phyloP scores from a whole-genome alignment of 2,888 invertebrate species.

The Zygogramma bicolorata region DNA sequence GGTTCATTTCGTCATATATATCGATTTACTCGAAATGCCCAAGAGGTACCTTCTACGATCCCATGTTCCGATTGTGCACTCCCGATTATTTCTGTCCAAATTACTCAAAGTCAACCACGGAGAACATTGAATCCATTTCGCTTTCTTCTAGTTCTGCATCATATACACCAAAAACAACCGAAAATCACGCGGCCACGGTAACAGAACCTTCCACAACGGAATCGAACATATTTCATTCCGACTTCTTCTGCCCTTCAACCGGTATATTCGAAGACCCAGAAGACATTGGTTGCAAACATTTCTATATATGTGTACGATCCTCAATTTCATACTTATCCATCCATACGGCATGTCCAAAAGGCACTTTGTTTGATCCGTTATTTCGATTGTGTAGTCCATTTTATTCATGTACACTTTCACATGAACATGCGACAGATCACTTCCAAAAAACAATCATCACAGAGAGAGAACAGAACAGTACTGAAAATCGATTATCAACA shows the following conservation, averaged over 20 bases:
- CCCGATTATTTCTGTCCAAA: neutral
- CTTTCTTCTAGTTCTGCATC: constrained; percentile 9
- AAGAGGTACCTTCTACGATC: neutral
- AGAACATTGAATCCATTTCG: constrained; percentile 9
- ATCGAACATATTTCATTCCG: neutral
- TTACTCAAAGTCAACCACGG: neutral
- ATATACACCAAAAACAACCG: constrained; percentile 1
- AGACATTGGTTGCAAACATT: constrained; percentile 37
- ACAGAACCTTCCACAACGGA: neutral
- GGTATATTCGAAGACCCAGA: neutral
- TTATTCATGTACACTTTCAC: constrained; percentile 41
- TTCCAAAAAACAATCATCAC: too few relatives aligned
- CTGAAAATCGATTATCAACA: too few relatives aligned
- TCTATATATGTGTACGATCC: constrained; percentile 37
- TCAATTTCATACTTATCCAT: constrained; percentile 37
- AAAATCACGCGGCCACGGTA: neutral
- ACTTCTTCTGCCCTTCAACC: neutral
- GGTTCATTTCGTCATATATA: neutral
- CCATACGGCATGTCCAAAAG: constrained; percentile 59
- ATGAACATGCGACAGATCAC: too few relatives aligned
- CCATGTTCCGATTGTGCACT: neutral
- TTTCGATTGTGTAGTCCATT: constrained; percentile 33
- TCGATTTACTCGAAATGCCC: neutral
- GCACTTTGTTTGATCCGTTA: constrained; percentile 38
- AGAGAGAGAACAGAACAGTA: too few relatives aligned